Conservation (phyloP, 2,113 vertebrate species). For the Psophia crepitans region DNA sequence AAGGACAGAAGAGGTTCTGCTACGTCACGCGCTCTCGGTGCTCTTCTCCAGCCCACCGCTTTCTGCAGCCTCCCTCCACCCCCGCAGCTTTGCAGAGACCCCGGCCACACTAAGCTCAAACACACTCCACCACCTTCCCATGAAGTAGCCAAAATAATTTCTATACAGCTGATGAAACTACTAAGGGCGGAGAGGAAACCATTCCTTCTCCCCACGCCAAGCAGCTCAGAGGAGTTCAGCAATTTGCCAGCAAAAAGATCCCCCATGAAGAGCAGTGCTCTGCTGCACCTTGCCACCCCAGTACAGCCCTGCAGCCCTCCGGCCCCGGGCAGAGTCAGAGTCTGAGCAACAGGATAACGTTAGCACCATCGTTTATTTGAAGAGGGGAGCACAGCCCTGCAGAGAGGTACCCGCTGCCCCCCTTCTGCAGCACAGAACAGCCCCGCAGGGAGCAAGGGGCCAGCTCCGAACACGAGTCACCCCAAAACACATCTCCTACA, state of each 20-base stretch:
- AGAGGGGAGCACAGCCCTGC: background rate
- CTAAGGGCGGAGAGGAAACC: fast-evolving
- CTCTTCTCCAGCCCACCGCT: background rate
- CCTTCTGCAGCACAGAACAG: background rate
- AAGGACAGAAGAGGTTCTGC: background rate
- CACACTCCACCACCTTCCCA: background rate
- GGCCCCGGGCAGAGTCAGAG: background rate
- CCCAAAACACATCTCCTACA: background rate
- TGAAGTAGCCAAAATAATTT: background rate
- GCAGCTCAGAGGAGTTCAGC: background rate
- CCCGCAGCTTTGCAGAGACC: background rate
- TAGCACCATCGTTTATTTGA: constrained; percentile 52
- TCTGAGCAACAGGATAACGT: background rate
- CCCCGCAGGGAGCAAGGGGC: background rate
- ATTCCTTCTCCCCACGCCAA: background rate
- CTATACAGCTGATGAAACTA: background rate
- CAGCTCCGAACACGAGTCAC: background rate
- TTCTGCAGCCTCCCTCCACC: background rate
- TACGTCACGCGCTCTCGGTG: fast-evolving
- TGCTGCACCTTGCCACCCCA: background rate
- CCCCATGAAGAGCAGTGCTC: fast-evolving
- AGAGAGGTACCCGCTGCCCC: background rate
- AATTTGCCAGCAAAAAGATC: background rate
- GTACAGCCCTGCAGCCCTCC: background rate
- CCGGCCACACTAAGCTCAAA: fast-evolving